Conservation (phyloP, 2,888 invertebrate species). For the Abscondita cerata region DNA sequence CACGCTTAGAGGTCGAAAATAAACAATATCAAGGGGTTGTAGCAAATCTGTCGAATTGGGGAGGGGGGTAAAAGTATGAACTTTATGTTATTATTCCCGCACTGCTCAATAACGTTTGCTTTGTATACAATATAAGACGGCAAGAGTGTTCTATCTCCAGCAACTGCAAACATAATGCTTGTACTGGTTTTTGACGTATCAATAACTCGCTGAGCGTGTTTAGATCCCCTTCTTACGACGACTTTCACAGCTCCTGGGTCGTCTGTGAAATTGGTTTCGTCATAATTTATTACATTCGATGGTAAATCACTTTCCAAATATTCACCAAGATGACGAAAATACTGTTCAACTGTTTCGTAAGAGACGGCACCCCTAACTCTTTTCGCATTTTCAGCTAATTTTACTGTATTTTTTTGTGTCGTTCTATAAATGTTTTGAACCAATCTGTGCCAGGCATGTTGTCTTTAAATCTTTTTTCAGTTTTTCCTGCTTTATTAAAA, state of each 20-base stretch:
- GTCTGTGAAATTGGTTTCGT: conserved; percentile 49
- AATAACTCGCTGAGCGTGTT: no score
- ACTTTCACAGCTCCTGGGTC: conserved; percentile 42
- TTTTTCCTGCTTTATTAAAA: neutral
- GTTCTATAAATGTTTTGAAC: conserved; percentile 27
- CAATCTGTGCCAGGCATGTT: conserved; percentile 14
- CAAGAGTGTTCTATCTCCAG: no score
- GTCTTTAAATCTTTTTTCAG: conserved; percentile 15
- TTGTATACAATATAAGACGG: no score
- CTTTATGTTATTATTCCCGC: no score
- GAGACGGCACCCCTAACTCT: conserved; percentile 11
- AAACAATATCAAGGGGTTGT: no score
- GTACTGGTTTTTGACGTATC: no score
- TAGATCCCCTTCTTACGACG: conserved; percentile 18
- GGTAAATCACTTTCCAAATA: conserved; percentile 1
- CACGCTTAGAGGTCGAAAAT: no score
- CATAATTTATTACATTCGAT: conserved; percentile 46
- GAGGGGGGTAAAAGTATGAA: no score
- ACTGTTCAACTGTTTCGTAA: conserved; percentile 31
- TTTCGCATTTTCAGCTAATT: conserved; percentile 23
- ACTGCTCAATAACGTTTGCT: no score
- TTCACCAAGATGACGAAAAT: conserved; percentile 35
- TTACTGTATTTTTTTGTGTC: conserved; percentile 22
- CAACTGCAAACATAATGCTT: no score
- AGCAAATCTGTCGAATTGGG: no score